phyloP scores from a whole-genome alignment of 1,140 invertebrate genomes.

The Drosophila equinoxialis region DNA sequence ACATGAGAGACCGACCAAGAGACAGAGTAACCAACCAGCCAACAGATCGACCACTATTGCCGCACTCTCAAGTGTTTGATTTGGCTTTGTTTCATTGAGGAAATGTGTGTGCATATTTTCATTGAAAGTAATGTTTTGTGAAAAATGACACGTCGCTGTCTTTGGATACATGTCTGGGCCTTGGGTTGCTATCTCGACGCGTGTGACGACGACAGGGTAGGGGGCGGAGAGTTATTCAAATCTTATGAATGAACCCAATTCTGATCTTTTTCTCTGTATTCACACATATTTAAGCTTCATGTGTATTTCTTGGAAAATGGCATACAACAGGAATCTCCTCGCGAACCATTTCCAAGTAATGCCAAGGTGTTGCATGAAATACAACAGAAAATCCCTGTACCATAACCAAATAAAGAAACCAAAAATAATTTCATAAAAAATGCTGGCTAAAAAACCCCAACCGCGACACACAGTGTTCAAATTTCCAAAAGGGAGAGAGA shows the following conservation, averaged over 20 bases:
- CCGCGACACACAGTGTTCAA: constrained; percentile 55
- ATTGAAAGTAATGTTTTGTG: constrained; percentile 68
- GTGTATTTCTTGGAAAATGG: constrained; percentile 36
- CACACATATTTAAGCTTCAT: constrained; percentile 7
- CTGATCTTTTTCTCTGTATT: background rate
- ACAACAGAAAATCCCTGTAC: constrained; percentile 65
- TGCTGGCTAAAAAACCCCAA: constrained; percentile 48
- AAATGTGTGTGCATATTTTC: constrained; percentile 62
- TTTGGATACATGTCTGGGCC: constrained; percentile 38
- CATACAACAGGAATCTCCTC: constrained; percentile 50
- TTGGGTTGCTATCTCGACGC: background rate
- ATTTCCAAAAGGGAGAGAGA: constrained; percentile 50
- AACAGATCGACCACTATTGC: constrained; percentile 6
- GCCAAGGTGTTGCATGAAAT: constrained; percentile 77
- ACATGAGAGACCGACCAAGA: constrained; percentile 44
- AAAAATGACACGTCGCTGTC: constrained; percentile 64
- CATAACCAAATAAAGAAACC: constrained; percentile 50
- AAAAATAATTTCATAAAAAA: constrained; percentile 63
- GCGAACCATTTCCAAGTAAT: constrained; percentile 48
- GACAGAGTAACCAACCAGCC: constrained; percentile 26
- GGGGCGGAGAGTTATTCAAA: background rate
- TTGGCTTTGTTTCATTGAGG: constrained; percentile 62
- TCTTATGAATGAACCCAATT: constrained; percentile 2
- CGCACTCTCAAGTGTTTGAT: constrained; percentile 48
- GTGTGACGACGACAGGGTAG: background rate